Evolutionary conservation across 2,797 vertebrate genomes (phyloP).

Genomic region (Micropoecilia bifurca): DNA sequence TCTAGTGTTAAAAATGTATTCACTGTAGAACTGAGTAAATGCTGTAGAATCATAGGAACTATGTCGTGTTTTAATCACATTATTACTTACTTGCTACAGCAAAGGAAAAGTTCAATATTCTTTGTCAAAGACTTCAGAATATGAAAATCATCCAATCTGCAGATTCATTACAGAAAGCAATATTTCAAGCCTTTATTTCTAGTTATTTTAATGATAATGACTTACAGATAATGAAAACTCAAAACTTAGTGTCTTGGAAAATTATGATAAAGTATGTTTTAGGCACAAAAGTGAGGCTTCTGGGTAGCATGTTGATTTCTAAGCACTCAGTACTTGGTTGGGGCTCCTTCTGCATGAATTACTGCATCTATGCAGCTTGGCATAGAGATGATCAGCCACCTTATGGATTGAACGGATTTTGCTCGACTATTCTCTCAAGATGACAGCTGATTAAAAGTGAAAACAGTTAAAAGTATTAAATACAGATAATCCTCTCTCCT

Average conservation of each 20-base stretch:
- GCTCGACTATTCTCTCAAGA: neutral
- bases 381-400: neutral
- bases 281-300: neutral
- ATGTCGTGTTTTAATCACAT: neutral
- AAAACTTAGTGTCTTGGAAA: neutral
- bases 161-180: neutral
- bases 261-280: neutral
- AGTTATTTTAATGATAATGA: neutral
- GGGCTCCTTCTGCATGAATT: neutral
- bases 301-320: too few relatives aligned
- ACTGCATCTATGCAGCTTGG: neutral
- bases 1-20: neutral
- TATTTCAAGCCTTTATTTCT: neutral
- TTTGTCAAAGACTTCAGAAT: neutral
- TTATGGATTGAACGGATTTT: neutral
- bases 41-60: neutral
- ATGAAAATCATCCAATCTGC: neutral
- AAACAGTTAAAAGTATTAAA: neutral
- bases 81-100: neutral
- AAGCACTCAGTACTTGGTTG: too few relatives aligned
- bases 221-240: neutral
- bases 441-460: neutral
- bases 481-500: neutral
- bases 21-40: neutral
- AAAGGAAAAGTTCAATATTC: neutral